These are phyloP conservation scores for Chaetodon trifascialis DNA, from an alignment of 2,113 vertebrate genomes.

Conservation along the genomic window DNA sequence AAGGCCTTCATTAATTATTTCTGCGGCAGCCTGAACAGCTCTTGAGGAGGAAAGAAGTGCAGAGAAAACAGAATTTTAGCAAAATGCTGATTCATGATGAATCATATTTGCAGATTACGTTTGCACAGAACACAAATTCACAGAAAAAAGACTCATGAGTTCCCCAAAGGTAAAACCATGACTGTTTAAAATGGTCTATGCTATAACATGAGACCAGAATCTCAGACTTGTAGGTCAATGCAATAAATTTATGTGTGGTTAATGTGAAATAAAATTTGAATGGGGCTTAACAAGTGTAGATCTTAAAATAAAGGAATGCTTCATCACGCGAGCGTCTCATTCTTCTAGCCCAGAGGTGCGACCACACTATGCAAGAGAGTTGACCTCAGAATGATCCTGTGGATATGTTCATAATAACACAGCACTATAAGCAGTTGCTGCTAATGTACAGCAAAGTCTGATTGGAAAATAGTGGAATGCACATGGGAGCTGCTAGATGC, in stretches of 20 bases:
- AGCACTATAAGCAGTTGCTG: neutral
- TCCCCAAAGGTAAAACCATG: too few species aligned
- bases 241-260: neutral
- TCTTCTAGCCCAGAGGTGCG: neutral
- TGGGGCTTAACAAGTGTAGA: neutral
- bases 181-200: neutral
- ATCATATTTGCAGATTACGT: neutral
- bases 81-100: conserved; percentile 25
- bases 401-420: conserved; percentile 6
- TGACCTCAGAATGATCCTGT: conserved; percentile 15
- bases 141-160: too few species aligned
- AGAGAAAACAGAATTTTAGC: neutral
- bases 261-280: neutral
- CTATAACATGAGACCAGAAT: neutral
- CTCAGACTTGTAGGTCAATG: neutral
- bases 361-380: neutral
- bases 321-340: neutral
- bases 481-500: conserved; percentile 26
- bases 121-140: neutral
- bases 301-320: neutral
- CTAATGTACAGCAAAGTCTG: neutral
- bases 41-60: neutral
- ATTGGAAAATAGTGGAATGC: conserved; percentile 4
- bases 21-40: conserved; percentile 4
- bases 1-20: conserved; percentile 14